A percentile compares a stretch with the other conserved stretches of the same genome.
phyloP scores from a whole-genome alignment of 1,140 invertebrate species.

The Drosophila saltans region DNA sequence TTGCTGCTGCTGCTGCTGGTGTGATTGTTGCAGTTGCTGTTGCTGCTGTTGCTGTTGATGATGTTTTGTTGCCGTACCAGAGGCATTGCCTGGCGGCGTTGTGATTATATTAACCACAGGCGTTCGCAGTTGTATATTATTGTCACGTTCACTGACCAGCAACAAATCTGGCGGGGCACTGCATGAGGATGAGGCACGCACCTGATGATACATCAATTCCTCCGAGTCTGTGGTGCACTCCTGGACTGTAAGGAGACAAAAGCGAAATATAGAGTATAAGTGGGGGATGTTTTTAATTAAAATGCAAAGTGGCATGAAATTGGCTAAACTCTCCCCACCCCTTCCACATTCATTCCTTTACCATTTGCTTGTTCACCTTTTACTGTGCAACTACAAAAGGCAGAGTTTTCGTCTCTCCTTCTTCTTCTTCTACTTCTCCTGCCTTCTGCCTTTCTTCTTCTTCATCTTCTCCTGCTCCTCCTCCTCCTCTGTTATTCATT shows the following conservation, averaged over 20 bases:
- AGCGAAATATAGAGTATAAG: slow-evolving; percentile 8
- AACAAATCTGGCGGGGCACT: slow-evolving; percentile 82
- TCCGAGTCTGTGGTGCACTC: slow-evolving; percentile 83
- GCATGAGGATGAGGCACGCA: slow-evolving; percentile 82
- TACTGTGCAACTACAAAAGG: neutral
- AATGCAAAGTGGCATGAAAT: slow-evolving; percentile 80
- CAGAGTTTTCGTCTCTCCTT: neutral
- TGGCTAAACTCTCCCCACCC: slow-evolving; percentile 38
- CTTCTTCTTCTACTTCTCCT: neutral
- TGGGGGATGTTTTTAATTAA: slow-evolving; percentile 69
- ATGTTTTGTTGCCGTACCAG: slow-evolving; percentile 35
- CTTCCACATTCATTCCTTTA: too few relatives aligned
- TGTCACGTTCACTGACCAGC: slow-evolving; percentile 82
- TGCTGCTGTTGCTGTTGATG: slow-evolving; percentile 29
- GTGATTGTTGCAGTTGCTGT: slow-evolving; percentile 24
- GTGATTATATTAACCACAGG: slow-evolving; percentile 82
- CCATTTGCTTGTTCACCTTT: too few relatives aligned
- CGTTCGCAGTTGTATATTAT: slow-evolving; percentile 77
- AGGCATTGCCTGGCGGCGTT: slow-evolving; percentile 66
- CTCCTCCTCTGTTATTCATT: slow-evolving; percentile 36
- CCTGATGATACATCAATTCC: slow-evolving; percentile 83
- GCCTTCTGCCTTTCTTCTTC: neutral
- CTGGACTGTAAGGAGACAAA: slow-evolving; percentile 67
- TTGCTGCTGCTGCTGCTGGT: slow-evolving; percentile 32
- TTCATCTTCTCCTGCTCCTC: neutral